These are phyloP conservation scores for Eristalinus sepulchralis DNA, from an alignment of 2,888 invertebrate genomes.

Conservation along the genomic window DNA sequence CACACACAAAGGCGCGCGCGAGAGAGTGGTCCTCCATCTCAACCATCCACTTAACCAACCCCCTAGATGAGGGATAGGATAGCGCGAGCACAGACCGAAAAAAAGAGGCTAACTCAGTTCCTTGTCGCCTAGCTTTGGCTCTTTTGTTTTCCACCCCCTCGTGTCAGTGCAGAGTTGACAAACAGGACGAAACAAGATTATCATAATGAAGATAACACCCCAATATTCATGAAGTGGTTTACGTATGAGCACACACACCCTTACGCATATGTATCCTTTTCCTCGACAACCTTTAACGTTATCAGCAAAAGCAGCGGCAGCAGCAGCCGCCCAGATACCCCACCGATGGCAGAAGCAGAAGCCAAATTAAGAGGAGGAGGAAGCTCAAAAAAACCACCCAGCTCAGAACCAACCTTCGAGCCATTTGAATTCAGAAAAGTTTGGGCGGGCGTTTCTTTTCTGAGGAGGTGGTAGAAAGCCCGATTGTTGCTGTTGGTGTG, in stretches of 20 bases:
- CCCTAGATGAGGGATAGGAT: neutral
- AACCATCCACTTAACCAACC: neutral
- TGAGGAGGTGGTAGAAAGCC: neutral
- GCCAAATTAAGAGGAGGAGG: neutral
- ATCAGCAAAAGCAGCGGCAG: constrained; percentile 34
- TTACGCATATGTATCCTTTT: neutral
- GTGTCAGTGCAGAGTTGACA: constrained; percentile 46
- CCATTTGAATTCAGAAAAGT: constrained; percentile 60
- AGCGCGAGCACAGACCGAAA: neutral
- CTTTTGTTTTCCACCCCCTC: constrained; percentile 36
- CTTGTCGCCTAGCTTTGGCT: constrained; percentile 15
- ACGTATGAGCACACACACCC: constrained; percentile 42
- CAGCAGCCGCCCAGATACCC: constrained; percentile 44
- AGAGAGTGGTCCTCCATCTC: constrained; percentile 32
- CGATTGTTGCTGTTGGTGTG: constrained; percentile 26
- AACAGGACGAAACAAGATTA: constrained; percentile 67
- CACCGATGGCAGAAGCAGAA: neutral
- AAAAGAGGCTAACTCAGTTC: constrained; percentile 43
- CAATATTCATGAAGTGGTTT: constrained; percentile 70
- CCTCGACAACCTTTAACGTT: constrained; percentile 45
- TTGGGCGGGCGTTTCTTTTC: constrained; percentile 18
- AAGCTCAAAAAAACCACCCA: constrained; percentile 20
- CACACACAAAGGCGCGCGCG: neutral
- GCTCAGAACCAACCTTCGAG: constrained; percentile 46
- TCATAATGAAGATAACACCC: constrained; percentile 68